Conservation (phyloP, 2,888 invertebrate genomes). For the Chrysopilus asiliformis region DNA sequence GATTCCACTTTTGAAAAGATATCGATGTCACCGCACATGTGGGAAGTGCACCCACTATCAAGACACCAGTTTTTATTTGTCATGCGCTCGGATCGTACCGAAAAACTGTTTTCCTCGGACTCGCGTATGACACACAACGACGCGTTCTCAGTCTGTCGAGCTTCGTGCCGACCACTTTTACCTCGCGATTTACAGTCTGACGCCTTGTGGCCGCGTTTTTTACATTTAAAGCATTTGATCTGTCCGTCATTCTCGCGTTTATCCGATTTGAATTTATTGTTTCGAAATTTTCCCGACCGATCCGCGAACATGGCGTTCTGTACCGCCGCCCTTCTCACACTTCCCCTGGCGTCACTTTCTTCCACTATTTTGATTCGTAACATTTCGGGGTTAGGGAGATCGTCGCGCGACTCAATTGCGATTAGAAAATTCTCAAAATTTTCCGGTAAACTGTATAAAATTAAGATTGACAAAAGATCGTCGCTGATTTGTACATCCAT, state of each 20-base stretch:
- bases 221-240: constrained; percentile 11
- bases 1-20: no score
- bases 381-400: constrained; percentile 10
- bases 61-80: no score
- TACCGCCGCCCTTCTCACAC: background rate
- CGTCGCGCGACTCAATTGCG: constrained; percentile 12
- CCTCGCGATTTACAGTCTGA: background rate
- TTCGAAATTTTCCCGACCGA: background rate
- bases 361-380: constrained; percentile 13
- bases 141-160: no score
- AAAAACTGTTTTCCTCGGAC: no score
- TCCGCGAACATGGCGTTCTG: background rate
- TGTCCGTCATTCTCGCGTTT: constrained; percentile 1
- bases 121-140: no score
- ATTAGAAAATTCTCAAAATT: constrained; percentile 11
- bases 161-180: constrained; percentile 5
- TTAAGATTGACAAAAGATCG: constrained; percentile 10
- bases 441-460: constrained; percentile 10
- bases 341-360: constrained; percentile 8
- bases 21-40: no score
- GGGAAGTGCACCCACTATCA: background rate
- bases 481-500: constrained; percentile 11
- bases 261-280: constrained; percentile 8
- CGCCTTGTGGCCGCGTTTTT: constrained; percentile 9
- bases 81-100: no score